These are phyloP conservation scores for Auanema sp. DNA, from an alignment of 2,888 invertebrate species.

Conservation along the genomic window DNA sequence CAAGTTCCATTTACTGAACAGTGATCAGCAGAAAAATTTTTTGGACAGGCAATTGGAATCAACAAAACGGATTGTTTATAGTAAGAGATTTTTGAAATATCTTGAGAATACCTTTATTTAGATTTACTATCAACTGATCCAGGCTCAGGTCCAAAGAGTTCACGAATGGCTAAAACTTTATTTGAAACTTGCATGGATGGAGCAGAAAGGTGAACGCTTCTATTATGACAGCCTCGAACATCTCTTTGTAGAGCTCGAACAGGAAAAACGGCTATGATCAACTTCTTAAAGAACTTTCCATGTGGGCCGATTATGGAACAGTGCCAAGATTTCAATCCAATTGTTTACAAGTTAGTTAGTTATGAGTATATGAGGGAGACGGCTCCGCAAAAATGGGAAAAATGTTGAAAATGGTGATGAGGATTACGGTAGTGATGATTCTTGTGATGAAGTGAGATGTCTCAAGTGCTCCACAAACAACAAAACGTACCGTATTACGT, in stretches of 20 bases:
- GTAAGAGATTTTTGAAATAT: slow-evolving; percentile 6
- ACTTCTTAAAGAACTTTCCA: slow-evolving; percentile 42
- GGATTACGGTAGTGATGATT: no score
- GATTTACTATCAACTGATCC: slow-evolving; percentile 20
- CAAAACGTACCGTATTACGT: not conserved
- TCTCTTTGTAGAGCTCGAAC: slow-evolving; percentile 18
- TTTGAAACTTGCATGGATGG: slow-evolving; percentile 39
- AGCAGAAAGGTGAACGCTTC: slow-evolving; percentile 18
- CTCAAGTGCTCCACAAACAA: no score
- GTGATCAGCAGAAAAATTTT: slow-evolving; percentile 32
- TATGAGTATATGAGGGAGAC: not conserved
- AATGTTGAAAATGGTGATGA: not conserved
- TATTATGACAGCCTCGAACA: no score
- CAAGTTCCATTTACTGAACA: slow-evolving; percentile 33
- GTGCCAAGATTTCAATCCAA: slow-evolving; percentile 39
- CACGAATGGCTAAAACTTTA: slow-evolving; percentile 23
- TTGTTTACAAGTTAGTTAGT: slow-evolving; percentile 36
- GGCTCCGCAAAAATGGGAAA: not conserved
- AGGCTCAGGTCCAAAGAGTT: slow-evolving; percentile 20
- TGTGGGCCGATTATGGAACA: slow-evolving; percentile 47
- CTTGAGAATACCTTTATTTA: slow-evolving; percentile 1
- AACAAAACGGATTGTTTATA: slow-evolving; percentile 25
- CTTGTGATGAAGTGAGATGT: no score
- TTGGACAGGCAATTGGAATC: slow-evolving; percentile 30
- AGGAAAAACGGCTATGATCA: slow-evolving; percentile 35